These are phyloP conservation scores for Spea multiplicata DNA, from an alignment of 2,113 vertebrate species.

Conservation along the genomic window DNA sequence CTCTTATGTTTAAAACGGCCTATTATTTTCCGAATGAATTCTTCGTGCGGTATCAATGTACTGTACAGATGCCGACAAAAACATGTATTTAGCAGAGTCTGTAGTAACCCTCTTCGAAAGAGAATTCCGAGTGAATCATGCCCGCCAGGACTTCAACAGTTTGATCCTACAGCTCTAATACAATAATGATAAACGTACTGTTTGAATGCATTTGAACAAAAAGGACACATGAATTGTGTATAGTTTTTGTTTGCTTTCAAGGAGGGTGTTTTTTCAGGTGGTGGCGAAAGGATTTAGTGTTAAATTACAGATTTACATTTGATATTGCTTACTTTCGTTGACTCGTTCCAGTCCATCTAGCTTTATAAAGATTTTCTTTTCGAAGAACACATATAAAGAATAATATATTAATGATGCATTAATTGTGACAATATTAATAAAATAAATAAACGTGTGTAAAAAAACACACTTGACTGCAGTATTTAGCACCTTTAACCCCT, in stretches of 20 bases:
- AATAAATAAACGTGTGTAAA: no score
- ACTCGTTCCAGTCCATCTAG: not conserved
- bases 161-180: constrained; percentile 1
- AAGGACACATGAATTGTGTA: not conserved
- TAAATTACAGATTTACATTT: not conserved
- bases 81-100: no score
- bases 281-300: not conserved
- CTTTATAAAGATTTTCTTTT: not conserved
- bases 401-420: no score
- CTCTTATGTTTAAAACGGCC: no score
- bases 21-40: no score
- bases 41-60: no score
- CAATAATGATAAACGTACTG: not conserved
- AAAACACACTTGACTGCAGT: no score
- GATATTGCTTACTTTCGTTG: not conserved
- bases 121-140: not conserved
- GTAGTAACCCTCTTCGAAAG: no score
- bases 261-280: not conserved
- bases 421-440: no score
- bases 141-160: not conserved
- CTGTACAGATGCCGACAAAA: no score
- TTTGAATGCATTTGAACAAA: not conserved
- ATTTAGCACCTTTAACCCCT: no score
- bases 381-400: not conserved
- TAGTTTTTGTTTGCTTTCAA: not conserved